phyloP scores from a whole-genome alignment of 1,140 invertebrate genomes.

The Chymomyza costata region DNA sequence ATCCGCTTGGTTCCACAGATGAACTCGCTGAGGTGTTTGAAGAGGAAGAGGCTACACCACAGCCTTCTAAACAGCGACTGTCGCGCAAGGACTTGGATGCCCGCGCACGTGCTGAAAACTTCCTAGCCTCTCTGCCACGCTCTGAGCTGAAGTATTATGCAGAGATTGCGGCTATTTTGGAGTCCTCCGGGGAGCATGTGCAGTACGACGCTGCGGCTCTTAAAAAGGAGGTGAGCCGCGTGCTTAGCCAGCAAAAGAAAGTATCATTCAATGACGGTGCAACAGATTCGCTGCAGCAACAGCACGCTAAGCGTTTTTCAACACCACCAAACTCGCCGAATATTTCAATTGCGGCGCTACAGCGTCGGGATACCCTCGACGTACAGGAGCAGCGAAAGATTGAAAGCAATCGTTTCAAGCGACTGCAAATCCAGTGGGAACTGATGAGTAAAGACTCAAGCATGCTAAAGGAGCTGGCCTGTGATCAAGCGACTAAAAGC shows the following conservation, averaged over 20 bases:
- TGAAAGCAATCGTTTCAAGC: constrained; percentile 79
- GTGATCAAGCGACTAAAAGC: constrained; percentile 76
- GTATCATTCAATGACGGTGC: constrained; percentile 77
- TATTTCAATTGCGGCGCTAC: constrained; percentile 77
- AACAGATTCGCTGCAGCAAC: constrained; percentile 45
- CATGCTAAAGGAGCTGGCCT: constrained; percentile 74
- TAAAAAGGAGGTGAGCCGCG: constrained; percentile 82
- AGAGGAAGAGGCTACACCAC: constrained; percentile 76
- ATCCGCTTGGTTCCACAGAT: constrained; percentile 77
- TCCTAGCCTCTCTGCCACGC: constrained; percentile 63
- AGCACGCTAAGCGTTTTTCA: constrained; percentile 74
- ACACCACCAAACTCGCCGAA: constrained; percentile 85
- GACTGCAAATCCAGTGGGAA: constrained; percentile 92
- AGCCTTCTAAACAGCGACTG: constrained; percentile 76
- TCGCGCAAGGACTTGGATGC: constrained; percentile 76
- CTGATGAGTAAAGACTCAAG: constrained; percentile 79
- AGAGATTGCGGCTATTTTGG: constrained; percentile 80
- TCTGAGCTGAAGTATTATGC: constrained; percentile 74
- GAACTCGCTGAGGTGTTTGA: constrained; percentile 79
- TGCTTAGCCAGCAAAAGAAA: constrained; percentile 80
- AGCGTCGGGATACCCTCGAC: constrained; percentile 54
- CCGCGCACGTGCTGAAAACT: constrained; percentile 62
- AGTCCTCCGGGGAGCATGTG: constrained; percentile 81
- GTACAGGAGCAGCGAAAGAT: constrained; percentile 70
- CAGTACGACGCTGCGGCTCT: constrained; percentile 81